These are phyloP conservation scores for Polymixis flavicincta DNA, from an alignment of 2,888 invertebrate genomes.

Conservation along the genomic window DNA sequence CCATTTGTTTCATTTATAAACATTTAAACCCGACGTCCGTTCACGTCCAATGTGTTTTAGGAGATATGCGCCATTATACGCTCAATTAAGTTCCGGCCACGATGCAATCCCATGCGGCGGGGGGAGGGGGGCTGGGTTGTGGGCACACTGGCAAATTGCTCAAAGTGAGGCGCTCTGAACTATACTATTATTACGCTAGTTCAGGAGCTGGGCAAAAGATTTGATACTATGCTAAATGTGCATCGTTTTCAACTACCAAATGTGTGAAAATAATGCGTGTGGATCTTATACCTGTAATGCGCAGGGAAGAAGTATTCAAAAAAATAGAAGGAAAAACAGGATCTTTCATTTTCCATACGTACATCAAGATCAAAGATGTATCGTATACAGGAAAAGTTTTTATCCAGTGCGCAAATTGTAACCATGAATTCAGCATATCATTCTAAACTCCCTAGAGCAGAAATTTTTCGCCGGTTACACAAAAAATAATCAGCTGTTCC, in stretches of 20 bases:
- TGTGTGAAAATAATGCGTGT: neutral
- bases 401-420: too few relatives aligned
- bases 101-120: slow-evolving; percentile 37
- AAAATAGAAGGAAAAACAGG: too few relatives aligned
- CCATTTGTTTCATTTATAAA: slow-evolving; percentile 46
- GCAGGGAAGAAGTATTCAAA: neutral
- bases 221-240: slow-evolving; percentile 14
- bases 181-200: slow-evolving; percentile 34
- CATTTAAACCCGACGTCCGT: slow-evolving; percentile 32
- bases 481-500: too few relatives aligned
- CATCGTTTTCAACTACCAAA: neutral
- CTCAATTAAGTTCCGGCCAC: slow-evolving; percentile 55
- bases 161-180: slow-evolving; percentile 48
- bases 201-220: slow-evolving; percentile 22
- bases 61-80: slow-evolving; percentile 58
- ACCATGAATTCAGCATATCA: too few relatives aligned
- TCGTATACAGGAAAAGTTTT: too few relatives aligned
- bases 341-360: too few relatives aligned
- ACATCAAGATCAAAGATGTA: too few relatives aligned
- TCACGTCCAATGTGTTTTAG: slow-evolving; percentile 49
- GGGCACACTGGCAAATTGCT: slow-evolving; percentile 55
- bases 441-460: too few relatives aligned
- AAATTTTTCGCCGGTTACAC: too few relatives aligned
- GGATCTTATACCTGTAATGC: neutral
- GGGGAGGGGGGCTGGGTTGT: neutral